A percentile compares a stretch with the other conserved stretches of the same genome.
Conservation (phyloP, 2,888 invertebrate species). For the Macaria liturata region DNA sequence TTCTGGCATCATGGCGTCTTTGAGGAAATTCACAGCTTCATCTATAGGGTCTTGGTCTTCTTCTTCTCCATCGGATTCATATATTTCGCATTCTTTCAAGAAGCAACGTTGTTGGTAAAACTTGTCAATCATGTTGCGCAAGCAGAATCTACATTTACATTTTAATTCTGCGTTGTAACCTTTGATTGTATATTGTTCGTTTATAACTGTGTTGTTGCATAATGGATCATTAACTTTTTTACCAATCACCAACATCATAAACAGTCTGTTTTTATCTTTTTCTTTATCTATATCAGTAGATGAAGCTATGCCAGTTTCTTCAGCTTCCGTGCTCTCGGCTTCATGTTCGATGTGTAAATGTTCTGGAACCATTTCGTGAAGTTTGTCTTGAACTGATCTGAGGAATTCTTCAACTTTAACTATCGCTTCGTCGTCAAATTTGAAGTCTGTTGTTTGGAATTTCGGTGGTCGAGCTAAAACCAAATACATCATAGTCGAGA, state of each 20-base stretch:
- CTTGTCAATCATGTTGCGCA: constrained; percentile 6
- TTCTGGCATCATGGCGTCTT: background rate
- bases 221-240: constrained; percentile 2
- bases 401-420: constrained; percentile 6
- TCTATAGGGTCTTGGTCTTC: background rate
- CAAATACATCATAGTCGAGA: background rate
- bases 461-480: constrained; percentile 2
- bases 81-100: constrained; percentile 2
- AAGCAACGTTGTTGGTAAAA: constrained; percentile 6
- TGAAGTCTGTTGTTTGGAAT: background rate
- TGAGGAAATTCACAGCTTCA: constrained; percentile 4
- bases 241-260: constrained; percentile 1
- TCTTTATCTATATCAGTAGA: background rate
- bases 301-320: background rate
- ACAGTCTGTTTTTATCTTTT: background rate
- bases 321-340: background rate
- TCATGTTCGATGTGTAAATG: constrained; percentile 3
- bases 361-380: background rate
- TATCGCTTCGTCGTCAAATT: background rate
- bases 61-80: background rate
- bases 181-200: constrained; percentile 15
- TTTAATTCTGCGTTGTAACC: constrained; percentile 3
- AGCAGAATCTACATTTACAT: constrained; percentile 12
- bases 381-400: background rate
- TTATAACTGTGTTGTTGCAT: constrained; percentile 4